Base-by-base conservation (phyloP, 2,888 invertebrate genomes). In the Hemicrepidius hirtus region DNA sequence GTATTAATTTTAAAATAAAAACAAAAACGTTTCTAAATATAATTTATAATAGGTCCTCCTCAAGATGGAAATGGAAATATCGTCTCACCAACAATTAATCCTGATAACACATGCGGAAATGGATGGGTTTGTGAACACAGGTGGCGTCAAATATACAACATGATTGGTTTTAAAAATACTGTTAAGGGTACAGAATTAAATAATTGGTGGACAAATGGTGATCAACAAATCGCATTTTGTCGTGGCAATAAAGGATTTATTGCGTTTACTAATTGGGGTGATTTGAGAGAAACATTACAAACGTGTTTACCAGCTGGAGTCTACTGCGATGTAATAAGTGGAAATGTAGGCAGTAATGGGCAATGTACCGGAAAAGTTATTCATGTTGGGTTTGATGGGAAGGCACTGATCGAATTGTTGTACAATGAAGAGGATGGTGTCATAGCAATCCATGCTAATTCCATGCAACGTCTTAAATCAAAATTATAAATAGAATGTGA, bases 91-190 rank as follows among this genome's bases (percentile, higher is more conserved):
- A 86, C 86, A 18, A 91, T 94, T 71, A 91, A 92, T 77, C 82
- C 88, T 4, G 93, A 94, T 73, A 86, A 87, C 0, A 87, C 88
- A 0, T 95, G 95, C 81, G 88, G 88, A 0, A 91, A 91, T 76
- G 95, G 94, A 1, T 95, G 94, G 94, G 86, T 95, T 0, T 95
- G 95, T 80, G 96, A 97, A 85, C 94, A 96, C 85, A 90, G 96
- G 24, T 96, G 95, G 95, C 88, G 93, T 0, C 93, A 94, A 83
- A 94, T 96, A 79, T 92, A 87, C 87, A 90, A 91, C 75, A 95
- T 96, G 95, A 92, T 94, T 0, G 88, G 85, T 0, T 96, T 95
- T 84, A 91, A 93, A 75, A 95, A 94, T 80, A 89, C 88, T 0
- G 94, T 91, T 0, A 88, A 88, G 9, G 89, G 86, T 24, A 90